Percentiles rank a stretch among this genome's conserved stretches.
These are phyloP conservation scores for Lates calcarifer DNA, from an alignment of 2,113 vertebrate genomes.

Conservation along the genomic window DNA sequence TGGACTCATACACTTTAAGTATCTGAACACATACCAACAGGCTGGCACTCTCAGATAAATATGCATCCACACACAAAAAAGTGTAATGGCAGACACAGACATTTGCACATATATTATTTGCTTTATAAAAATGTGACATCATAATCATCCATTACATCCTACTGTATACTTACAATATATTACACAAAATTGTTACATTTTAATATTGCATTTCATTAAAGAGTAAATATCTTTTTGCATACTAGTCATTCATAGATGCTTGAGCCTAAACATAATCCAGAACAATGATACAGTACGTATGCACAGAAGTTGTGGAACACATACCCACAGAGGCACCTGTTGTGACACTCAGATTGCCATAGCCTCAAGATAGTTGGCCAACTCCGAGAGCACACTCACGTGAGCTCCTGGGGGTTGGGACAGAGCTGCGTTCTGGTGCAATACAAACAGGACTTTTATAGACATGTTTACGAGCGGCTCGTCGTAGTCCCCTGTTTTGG, in stretches of 20 bases:
- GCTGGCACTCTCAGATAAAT: conserved; percentile 21
- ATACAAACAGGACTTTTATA: conserved; percentile 83
- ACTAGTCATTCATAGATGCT: neutral
- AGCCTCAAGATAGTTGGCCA: conserved; percentile 73
- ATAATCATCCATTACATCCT: neutral
- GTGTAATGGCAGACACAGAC: conserved; percentile 12
- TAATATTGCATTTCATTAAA: neutral
- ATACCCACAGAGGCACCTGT: conserved; percentile 69
- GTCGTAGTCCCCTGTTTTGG: conserved; percentile 64
- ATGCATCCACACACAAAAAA: conserved; percentile 7
- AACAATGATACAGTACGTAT: conserved; percentile 49
- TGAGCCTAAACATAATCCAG: conserved; percentile 23
- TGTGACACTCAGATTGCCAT: conserved; percentile 65
- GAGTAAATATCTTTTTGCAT: neutral
- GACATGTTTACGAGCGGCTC: conserved; percentile 79
- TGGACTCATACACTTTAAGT: conserved; percentile 53
- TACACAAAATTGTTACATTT: neutral
- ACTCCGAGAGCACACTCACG: conserved; percentile 57
- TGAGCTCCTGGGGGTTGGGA: conserved; percentile 63
- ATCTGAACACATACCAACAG: conserved; percentile 43
- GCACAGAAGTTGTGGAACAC: conserved; percentile 38
- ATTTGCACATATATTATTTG: neutral
- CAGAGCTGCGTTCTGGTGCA: conserved; percentile 67
- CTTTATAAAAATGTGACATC: neutral
- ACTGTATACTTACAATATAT: neutral